These are phyloP conservation scores for Neoscelio sp. DNA, from an alignment of 2,888 invertebrate species.

Conservation along the genomic window DNA sequence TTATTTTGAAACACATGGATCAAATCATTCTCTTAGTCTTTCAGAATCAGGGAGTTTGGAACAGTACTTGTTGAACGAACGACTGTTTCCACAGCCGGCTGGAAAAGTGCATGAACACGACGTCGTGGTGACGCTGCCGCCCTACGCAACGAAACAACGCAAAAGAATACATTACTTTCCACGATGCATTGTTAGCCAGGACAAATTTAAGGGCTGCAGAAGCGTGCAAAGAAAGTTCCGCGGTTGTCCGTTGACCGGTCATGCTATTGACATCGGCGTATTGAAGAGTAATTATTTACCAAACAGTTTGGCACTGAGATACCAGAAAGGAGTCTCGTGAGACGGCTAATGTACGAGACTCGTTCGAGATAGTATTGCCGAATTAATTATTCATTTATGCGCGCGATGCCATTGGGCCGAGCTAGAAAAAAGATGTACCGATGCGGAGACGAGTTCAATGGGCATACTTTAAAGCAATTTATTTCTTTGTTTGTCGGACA, in stretches of 20 bases:
- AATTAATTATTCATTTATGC: constrained; percentile 35
- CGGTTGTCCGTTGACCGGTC: constrained; percentile 76
- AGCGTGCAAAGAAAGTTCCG: constrained; percentile 58
- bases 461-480: constrained; percentile 18
- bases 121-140: constrained; percentile 75
- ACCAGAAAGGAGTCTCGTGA: constrained; percentile 72
- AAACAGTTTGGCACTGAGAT: constrained; percentile 75
- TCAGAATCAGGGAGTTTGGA: constrained; percentile 83
- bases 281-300: constrained; percentile 71
- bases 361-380: too few species aligned
- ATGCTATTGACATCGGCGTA: constrained; percentile 76
- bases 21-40: constrained; percentile 73
- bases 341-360: constrained; percentile 4
- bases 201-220: constrained; percentile 57
- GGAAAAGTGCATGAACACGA: constrained; percentile 73
- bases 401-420: background rate
- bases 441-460: constrained; percentile 7
- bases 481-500: constrained; percentile 21
- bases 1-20: constrained; percentile 87
- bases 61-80: constrained; percentile 85
- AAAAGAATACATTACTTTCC: constrained; percentile 79
- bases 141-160: constrained; percentile 72
- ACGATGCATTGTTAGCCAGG: constrained; percentile 74
- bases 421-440: constrained; percentile 9
- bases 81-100: constrained; percentile 85